Evolutionary conservation across 2,113 vertebrate species (phyloP), one percentile per base, ranked within the genome.

Genomic region (Ptychochromis oligacanthus): DNA sequence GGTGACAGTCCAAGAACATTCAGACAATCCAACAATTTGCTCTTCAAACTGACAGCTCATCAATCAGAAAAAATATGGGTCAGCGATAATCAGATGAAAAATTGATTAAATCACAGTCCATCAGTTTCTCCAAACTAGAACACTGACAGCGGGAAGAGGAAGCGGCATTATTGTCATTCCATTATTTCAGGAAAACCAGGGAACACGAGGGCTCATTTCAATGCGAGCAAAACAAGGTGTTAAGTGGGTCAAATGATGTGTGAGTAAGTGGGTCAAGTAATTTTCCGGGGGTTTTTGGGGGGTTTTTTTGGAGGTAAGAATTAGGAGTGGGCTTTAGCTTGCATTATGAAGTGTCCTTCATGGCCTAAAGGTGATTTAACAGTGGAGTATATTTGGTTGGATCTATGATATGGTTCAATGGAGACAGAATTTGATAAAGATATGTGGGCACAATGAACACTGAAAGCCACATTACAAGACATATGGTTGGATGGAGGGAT

Each of bases 211-310:
- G 22, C 43, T 65, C 26, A 24, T 85, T 82, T 83, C 24, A 67
- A 52, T 36, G 78, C 2, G 1, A 56, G 79, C 38, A 17, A 80
- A 85, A 60, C 9, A 49, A 64, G 70, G 24, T 77, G 62, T 36
- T 70, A 88, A 89, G 40, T 87, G 61, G 85, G 82, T 88, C 84
- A 79, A 77, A 46, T 61, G 52, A 76, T 54, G 26, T 40, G 67
- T 70, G 43, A 52, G 43, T 70, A 88, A 88, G 36, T 59, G 43
- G 85, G 82, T 87, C 84, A 79, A 75, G 57, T 61, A 70, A 74
- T 24, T 17, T 55, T 59, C 77, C 75, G 43, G n/a, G n/a, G n/a
- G n/a, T 55, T 91, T 87, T 83, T 70, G n/a, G n/a, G n/a, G n/a
- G n/a, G n/a, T n/a, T 67, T 65, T 64, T 65, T 31, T 11, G 1